Conservation (phyloP, 2,888 invertebrate species). For the Synanthedon tipuliformis region DNA sequence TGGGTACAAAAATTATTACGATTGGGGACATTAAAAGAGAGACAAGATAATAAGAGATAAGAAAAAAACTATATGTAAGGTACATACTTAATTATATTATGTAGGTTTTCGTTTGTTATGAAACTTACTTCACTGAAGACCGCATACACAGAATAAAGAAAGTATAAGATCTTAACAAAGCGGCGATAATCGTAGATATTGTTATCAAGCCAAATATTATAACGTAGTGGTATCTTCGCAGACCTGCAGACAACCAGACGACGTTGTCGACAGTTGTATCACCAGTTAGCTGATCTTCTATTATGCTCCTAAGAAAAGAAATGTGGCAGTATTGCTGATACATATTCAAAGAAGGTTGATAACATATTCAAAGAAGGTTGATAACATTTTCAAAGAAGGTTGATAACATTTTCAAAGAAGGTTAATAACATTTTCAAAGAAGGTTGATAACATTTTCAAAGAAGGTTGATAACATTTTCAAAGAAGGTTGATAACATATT, state of each 20-base stretch:
- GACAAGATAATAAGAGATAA: too few species aligned
- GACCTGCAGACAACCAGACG: slow-evolving; percentile 44
- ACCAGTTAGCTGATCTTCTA: slow-evolving; percentile 52
- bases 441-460: not conserved
- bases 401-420: too few species aligned
- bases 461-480: not conserved
- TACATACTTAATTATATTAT: not conserved
- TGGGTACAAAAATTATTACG: too few species aligned
- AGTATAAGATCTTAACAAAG: slow-evolving; percentile 71
- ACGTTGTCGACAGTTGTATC: slow-evolving; percentile 44
- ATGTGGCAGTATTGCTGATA: too few species aligned
- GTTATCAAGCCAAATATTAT: slow-evolving; percentile 71
- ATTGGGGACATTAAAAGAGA: too few species aligned
- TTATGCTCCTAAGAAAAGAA: slow-evolving; percentile 35
- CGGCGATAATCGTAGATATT: slow-evolving; percentile 66
- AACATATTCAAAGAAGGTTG: not conserved
- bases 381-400: not conserved
- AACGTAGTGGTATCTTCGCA: slow-evolving; percentile 38
- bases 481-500: too few species aligned
- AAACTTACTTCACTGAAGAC: slow-evolving; percentile 69
- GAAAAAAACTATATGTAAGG: too few species aligned
- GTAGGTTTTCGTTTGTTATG: not conserved
- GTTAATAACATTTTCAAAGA: not conserved
- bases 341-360: too few species aligned
- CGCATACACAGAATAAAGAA: slow-evolving; percentile 76